Percentiles rank a stretch among this genome's conserved stretches.
Evolutionary conservation across 2,888 invertebrate genomes (phyloP).

Genomic region (Camponotus fellah): DNA sequence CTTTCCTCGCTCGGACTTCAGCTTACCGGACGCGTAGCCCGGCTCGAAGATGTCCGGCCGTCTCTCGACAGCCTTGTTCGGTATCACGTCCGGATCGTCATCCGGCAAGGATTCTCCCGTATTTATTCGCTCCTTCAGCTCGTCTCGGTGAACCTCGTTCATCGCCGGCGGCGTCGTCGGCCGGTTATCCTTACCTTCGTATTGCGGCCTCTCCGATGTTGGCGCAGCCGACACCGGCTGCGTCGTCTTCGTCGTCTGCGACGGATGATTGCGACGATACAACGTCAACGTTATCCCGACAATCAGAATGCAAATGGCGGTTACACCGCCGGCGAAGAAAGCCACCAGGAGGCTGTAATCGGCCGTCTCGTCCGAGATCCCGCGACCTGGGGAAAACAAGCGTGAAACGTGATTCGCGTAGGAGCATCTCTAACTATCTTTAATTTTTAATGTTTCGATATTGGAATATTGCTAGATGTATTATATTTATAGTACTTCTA

Average conservation of each 20-base stretch:
- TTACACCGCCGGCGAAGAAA: constrained; percentile 82
- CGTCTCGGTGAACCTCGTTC: constrained; percentile 46
- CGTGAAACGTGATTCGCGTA: constrained; percentile 57
- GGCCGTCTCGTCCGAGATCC: constrained; percentile 76
- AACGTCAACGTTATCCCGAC: constrained; percentile 82
- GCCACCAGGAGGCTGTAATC: constrained; percentile 83
- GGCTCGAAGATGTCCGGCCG: constrained; percentile 80
- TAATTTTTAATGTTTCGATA: background rate
- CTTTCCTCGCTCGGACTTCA: constrained; percentile 72
- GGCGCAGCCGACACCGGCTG: constrained; percentile 29
- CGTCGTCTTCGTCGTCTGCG: constrained; percentile 73
- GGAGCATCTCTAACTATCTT: background rate
- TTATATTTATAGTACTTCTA: background rate
- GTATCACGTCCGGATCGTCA: constrained; percentile 83
- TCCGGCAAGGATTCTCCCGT: constrained; percentile 66
- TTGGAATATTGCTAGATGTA: background rate
- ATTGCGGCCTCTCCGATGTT: constrained; percentile 55
- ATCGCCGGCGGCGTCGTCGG: constrained; percentile 34
- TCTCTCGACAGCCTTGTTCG: constrained; percentile 77
- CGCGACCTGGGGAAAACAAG: constrained; percentile 77
- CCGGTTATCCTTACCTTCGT: constrained; percentile 66
- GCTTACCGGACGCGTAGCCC: constrained; percentile 72
- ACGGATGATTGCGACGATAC: constrained; percentile 80
- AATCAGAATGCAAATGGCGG: constrained; percentile 82
- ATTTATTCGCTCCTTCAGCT: constrained; percentile 58